These are phyloP conservation scores for Scaptomyza polygonia DNA, from an alignment of 2,888 invertebrate species.

Conservation along the genomic window DNA sequence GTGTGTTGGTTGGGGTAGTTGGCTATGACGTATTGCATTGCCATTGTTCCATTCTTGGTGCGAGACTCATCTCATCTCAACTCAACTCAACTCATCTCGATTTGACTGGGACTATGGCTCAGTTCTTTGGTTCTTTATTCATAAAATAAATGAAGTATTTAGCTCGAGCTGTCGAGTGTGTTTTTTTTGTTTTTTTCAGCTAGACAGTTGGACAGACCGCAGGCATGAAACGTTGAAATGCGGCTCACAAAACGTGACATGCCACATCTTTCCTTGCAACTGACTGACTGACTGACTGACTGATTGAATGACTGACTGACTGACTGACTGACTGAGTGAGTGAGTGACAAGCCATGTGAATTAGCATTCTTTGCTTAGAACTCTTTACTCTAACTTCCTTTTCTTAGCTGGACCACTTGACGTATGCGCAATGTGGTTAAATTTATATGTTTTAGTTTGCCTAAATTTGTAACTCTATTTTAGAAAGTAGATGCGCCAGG, in stretches of 20 bases:
- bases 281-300: constrained; percentile 32
- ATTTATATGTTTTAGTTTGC: constrained; percentile 6
- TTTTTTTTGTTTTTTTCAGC: constrained; percentile 2
- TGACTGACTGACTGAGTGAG: constrained; percentile 31
- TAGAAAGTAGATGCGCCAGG: too few relatives aligned
- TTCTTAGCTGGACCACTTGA: constrained; percentile 15
- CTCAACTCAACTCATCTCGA: constrained; percentile 15
- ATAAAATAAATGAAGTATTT: constrained; percentile 81
- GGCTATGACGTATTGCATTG: constrained; percentile 21
- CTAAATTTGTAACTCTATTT: constrained; percentile 6
- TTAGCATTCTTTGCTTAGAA: constrained; percentile 15
- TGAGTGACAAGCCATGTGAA: constrained; percentile 33
- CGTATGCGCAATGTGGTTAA: constrained; percentile 31
- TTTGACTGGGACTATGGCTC: constrained; percentile 21
- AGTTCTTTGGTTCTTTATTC: constrained; percentile 61
- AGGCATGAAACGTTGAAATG: constrained; percentile 32
- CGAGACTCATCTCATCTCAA: constrained; percentile 2
- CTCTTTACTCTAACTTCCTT: neutral
- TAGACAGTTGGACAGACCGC: constrained; percentile 39
- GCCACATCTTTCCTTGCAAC: constrained; percentile 1
- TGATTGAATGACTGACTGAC: constrained; percentile 28
- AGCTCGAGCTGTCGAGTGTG: constrained; percentile 40
- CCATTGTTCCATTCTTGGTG: constrained; percentile 44
- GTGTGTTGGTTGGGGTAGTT: constrained; percentile 4
- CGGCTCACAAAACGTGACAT: constrained; percentile 14